Percentiles rank a stretch among this genome's conserved stretches.
Evolutionary conservation across 2,113 vertebrate species (phyloP).

Genomic region (Gallinago jamesoni): DNA sequence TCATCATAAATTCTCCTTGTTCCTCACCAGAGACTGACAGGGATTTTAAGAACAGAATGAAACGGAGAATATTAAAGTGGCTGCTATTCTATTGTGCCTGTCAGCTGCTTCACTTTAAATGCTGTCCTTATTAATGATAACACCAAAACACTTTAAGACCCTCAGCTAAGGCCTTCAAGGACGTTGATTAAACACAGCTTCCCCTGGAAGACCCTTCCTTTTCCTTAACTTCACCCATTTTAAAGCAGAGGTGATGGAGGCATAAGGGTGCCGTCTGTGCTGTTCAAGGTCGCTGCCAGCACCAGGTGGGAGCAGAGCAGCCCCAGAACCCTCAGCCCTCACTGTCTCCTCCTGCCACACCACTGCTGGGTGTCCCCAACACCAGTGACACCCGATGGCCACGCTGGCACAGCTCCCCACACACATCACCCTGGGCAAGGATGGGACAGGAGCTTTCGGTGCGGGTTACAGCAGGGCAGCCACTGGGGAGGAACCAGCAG

Average conservation of each 20-base stretch:
- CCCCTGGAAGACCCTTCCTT: not conserved
- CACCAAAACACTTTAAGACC: not conserved
- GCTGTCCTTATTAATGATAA: not conserved
- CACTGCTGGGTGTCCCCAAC: not conserved
- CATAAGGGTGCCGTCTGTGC: not conserved
- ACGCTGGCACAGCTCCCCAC: rapidly evolving
- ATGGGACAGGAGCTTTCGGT: not conserved
- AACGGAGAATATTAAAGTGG: not conserved
- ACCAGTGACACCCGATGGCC: not conserved
- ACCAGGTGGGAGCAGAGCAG: not conserved
- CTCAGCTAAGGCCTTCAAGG: slow-evolving; percentile 20
- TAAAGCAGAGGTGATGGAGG: rapidly evolving
- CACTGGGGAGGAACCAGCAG: not conserved
- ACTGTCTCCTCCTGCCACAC: not conserved
- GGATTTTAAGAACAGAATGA: not conserved
- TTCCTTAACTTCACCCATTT: not conserved
- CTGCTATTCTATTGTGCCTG: not conserved
- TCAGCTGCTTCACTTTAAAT: not conserved
- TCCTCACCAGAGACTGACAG: slow-evolving; percentile 15
- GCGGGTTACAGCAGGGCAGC: not conserved
- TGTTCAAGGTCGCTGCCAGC: not conserved
- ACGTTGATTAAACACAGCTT: not conserved
- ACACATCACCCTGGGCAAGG: rapidly evolving
- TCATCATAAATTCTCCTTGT: slow-evolving; percentile 45
- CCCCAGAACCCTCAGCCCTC: not conserved